phyloP scores from a whole-genome alignment of 2,113 vertebrate genomes.

The Barnardius zonarius region DNA sequence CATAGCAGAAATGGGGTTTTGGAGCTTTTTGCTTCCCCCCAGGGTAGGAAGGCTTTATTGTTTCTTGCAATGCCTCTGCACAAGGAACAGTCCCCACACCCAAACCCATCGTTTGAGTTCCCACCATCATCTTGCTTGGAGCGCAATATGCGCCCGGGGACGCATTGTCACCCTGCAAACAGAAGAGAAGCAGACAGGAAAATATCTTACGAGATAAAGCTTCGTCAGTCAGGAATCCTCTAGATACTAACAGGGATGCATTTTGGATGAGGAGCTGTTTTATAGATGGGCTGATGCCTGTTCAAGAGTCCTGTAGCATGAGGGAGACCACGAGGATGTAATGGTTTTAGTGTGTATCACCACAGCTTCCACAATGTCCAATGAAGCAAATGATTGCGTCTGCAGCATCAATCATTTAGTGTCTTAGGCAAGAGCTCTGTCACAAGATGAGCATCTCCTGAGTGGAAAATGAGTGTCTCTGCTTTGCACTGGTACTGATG shows the following conservation, averaged over 20 bases:
- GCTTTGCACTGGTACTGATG: background rate
- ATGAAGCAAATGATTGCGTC: background rate
- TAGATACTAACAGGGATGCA: background rate
- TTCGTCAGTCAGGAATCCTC: background rate
- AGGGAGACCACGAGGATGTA: background rate
- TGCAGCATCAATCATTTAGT: conserved; percentile 5
- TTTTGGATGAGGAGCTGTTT: background rate
- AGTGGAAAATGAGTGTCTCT: background rate
- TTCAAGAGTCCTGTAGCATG: background rate
- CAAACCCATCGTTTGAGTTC: rapidly evolving
- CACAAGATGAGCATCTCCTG: background rate
- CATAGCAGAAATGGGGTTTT: background rate
- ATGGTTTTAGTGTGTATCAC: background rate
- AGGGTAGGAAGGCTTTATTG: background rate
- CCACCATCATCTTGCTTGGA: background rate
- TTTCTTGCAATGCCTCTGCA: background rate
- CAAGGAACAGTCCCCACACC: background rate
- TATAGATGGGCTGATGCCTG: background rate
- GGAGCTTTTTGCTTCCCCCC: background rate
- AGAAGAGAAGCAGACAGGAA: background rate
- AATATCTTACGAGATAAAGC: background rate
- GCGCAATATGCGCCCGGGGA: background rate
- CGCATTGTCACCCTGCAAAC: background rate
- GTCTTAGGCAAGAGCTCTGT: background rate
- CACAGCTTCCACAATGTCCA: background rate